A percentile compares a stretch with the other conserved stretches of the same genome.
These are phyloP conservation scores for Globodera ellingtonae DNA, from an alignment of 1,140 invertebrate genomes.

Conservation along the genomic window DNA sequence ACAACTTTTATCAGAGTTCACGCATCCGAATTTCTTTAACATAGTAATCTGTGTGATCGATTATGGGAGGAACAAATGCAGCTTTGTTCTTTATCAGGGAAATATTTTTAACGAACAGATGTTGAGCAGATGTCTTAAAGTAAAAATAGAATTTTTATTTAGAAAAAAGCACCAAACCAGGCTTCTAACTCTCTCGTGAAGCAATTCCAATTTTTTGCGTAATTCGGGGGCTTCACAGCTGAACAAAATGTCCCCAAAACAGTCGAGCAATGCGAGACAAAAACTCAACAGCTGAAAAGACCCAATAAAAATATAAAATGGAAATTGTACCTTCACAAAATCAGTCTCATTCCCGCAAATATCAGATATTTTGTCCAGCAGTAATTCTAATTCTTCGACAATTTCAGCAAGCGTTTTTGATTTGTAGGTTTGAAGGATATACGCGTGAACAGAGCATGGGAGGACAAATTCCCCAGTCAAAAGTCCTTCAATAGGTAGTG, in stretches of 20 bases:
- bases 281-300: slow-evolving; percentile 7
- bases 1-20: slow-evolving; percentile 13
- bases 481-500: background rate
- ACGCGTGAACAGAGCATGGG: background rate
- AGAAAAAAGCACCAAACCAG: slow-evolving; percentile 3
- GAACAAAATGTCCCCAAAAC: background rate
- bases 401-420: background rate
- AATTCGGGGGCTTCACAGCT: background rate
- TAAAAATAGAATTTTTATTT: background rate
- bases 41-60: slow-evolving; percentile 7
- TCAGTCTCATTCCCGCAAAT: background rate
- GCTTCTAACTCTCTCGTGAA: background rate
- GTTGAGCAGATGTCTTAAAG: background rate
- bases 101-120: background rate
- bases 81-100: slow-evolving; percentile 1
- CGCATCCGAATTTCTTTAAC: slow-evolving; percentile 15
- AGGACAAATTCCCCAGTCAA: background rate
- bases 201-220: background rate
- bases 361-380: background rate
- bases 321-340: slow-evolving; percentile 12
- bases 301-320: background rate
- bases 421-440: background rate
- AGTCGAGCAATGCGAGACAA: slow-evolving; percentile 13
- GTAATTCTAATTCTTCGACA: background rate
- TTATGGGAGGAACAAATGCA: background rate